Conservation (phyloP, 2,113 vertebrate species). For the Chloropsis hardwickii region DNA sequence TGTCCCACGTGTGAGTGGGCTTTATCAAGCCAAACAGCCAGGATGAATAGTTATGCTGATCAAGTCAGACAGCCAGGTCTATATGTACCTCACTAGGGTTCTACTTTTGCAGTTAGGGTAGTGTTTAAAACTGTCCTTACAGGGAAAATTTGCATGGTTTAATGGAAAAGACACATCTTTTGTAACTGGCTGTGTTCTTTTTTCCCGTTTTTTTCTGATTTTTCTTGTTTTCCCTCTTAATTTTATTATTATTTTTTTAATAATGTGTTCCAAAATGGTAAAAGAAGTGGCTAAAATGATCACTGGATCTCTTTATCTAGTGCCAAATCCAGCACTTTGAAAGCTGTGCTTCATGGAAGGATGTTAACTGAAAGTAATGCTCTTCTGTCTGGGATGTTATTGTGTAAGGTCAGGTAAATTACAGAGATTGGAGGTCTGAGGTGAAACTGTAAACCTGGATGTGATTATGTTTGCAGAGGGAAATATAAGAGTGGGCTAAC, state of each 20-base stretch:
- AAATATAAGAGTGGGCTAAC: not conserved
- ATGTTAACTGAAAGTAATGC: not conserved
- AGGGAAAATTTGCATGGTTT: not conserved
- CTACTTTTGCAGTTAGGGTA: not conserved
- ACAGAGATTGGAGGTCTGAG: not conserved
- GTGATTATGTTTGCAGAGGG: not conserved
- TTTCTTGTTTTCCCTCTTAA: not conserved
- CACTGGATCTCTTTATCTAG: not conserved
- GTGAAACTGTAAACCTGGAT: not conserved
- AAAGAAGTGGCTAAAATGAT: not conserved
- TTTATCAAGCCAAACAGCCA: not conserved
- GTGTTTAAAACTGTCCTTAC: not conserved
- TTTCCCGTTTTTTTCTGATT: accelerated
- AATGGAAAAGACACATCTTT: not conserved
- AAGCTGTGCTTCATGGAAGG: not conserved
- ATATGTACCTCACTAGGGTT: too few species aligned
- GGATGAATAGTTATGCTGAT: not conserved
- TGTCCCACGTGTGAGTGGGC: accelerated
- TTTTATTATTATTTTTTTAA: not conserved
- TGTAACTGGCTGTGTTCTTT: not conserved
- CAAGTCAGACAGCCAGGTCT: not conserved
- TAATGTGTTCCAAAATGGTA: not conserved
- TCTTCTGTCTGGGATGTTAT: not conserved
- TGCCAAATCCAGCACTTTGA: not conserved
- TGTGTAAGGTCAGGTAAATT: not conserved